Base-by-base conservation (phyloP, 2,888 invertebrate genomes). In the Eilema griseolum region DNA sequence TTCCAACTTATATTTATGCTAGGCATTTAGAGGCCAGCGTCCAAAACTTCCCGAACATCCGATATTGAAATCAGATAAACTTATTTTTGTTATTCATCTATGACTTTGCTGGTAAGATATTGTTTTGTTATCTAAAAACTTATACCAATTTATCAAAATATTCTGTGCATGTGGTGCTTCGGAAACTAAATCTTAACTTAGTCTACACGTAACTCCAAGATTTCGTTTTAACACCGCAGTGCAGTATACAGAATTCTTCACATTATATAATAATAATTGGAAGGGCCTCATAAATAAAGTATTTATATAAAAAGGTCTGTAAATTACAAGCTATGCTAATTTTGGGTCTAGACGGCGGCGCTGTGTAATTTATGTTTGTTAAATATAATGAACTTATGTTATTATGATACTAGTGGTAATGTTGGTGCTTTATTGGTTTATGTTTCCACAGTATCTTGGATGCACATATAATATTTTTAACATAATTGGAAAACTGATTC, bases 41-140 rank as follows among this genome's bases (percentile, higher is more conserved):
- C 41, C n/a, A 16, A 52, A 66, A 66, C 37, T 70, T 70, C 26
- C 61, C 26, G 56, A 70, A 33, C 66, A 28, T 61, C 61, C 61
- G 61, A 70, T 70, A 70, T 70, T 70, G 66, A 70, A 66, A 70
- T 70, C 70, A 61, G 61, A 70, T 70, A 70, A 70, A 70, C 65
- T 61, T 70, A 70, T 70, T 66, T 69, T 69, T 63, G 57, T 63
- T 63, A 57, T 57, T 64, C 4, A 26, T 70, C 57, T 66, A 66
- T 41, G 26, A 37, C 61, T 41, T 61, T 61, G 28, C 56, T 24
- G 52, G 41, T 11, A 57, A 70, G 20, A 70, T 66, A 70, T 70
- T 66, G 61, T 66, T 70, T 70, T 66, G 70, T 61, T 70, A 66
- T 65, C 65, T 65, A 59, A 46, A 64, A 63, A 63, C 46, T 67